Evolutionary conservation across 2,888 invertebrate genomes (phyloP), one percentile per base, ranked within the genome.

Genomic region (Pyrgus malvae): DNA sequence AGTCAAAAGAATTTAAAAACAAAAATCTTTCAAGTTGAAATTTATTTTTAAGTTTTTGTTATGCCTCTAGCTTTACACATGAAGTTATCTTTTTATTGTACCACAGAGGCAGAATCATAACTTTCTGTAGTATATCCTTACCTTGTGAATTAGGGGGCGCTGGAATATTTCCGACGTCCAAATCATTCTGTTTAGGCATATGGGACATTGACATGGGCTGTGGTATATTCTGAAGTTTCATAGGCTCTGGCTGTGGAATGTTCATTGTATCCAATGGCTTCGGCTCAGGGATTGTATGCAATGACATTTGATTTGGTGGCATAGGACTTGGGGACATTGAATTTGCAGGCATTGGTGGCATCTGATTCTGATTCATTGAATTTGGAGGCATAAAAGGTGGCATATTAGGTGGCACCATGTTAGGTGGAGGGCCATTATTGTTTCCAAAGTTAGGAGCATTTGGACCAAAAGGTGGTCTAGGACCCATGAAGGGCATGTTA

Each of bases 191-290:
- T 62, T 92, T 92, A 5, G 92, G 92, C 58, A 93, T 92, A 62
- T 92, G 92, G 66, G 90, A 92, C 44, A 93, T 68, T 59, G 92
- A 91, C 44, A 92, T 83, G 2, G 93, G 92, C 66, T 91, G 91
- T 16, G 93, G 92, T 67, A 93, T 93, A 58, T 92, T 92, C 67
- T 92, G 92, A 11, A 92, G 83, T 67, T 92, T 93, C 72, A 93
- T 80, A 1, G 92, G 91, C 61, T 93, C 72, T 19, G 80, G 75
- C 6, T 76, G 75, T 14, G 75, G 78, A 53, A 80, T 70, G 17
- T 65, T 68, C 4, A 54, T 56, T 55, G 63, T 44, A 19, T 79
- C 76, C 58, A 74, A 57, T 2, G 70, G 59, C 48, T 78, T 78
- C 7, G 69, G 64, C 21, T 80, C 79, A 21, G 77, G 61, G 35